These are phyloP conservation scores for Mastomys coucha DNA, from an alignment of 2,113 vertebrate genomes.

Conservation along the genomic window DNA sequence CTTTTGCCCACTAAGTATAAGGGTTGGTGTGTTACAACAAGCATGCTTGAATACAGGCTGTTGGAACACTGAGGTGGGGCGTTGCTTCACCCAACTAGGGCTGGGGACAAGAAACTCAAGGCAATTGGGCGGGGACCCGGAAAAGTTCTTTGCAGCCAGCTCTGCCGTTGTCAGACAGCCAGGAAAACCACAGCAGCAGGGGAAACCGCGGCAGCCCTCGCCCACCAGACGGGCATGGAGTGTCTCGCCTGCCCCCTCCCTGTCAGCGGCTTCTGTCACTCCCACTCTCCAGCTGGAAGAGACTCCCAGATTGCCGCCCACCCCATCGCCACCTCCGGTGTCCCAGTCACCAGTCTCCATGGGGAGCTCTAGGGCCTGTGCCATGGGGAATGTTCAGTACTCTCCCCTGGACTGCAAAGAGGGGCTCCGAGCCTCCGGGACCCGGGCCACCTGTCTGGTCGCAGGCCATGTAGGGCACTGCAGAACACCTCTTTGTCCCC, in stretches of 20 bases:
- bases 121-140: accelerated
- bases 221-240: background rate
- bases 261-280: background rate
- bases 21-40: background rate
- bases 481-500: background rate
- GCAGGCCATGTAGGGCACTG: too few species aligned
- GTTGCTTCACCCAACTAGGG: background rate
- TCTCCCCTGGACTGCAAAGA: too few species aligned
- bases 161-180: background rate
- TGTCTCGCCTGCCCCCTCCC: background rate
- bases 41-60: background rate
- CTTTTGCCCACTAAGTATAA: background rate
- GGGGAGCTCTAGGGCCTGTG: too few species aligned
- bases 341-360: background rate
- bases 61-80: background rate
- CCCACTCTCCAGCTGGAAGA: background rate
- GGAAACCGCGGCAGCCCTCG: background rate
- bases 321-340: background rate
- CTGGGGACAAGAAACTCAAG: background rate
- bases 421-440: background rate
- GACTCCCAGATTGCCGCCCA: background rate
- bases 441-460: background rate
- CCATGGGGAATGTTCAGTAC: background rate
- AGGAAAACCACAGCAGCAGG: background rate
- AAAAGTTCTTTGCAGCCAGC: background rate